A percentile compares a stretch with the other conserved stretches of the same genome.
Evolutionary conservation across 2,888 invertebrate species (phyloP).

Genomic region (Ichneumoninae sp.): DNA sequence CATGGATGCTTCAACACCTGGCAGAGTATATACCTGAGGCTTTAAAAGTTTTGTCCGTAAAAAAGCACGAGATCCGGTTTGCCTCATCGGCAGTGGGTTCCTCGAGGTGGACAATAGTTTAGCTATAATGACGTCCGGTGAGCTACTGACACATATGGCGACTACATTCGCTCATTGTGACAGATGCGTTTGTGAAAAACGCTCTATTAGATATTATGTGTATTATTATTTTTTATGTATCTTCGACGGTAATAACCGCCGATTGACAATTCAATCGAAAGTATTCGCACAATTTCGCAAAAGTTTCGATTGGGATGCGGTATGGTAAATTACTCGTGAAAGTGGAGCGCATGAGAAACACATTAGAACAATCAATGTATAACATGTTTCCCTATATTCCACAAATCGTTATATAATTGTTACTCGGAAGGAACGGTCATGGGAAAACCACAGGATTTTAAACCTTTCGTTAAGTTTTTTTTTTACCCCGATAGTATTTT

Average conservation of each 20-base stretch:
- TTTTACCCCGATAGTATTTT: conserved; percentile 3
- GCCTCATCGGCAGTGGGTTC: conserved; percentile 58
- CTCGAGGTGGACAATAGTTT: conserved; percentile 77
- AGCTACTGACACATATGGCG: conserved; percentile 76
- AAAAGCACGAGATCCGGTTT: conserved; percentile 67
- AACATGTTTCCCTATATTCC: conserved; percentile 17
- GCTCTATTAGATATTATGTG: conserved; percentile 57
- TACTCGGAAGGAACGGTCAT: conserved; percentile 18
- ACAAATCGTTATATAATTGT: conserved; percentile 54
- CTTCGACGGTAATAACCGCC: conserved; percentile 18
- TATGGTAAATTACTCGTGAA: not conserved
- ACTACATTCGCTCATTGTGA: conserved; percentile 76
- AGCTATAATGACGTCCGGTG: conserved; percentile 79
- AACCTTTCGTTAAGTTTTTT: conserved; percentile 32
- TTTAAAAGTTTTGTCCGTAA: conserved; percentile 78
- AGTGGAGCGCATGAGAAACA: not conserved
- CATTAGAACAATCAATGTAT: not conserved
- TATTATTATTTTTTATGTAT: conserved; percentile 57
- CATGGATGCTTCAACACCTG: conserved; percentile 83
- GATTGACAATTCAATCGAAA: not conserved
- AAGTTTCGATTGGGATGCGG: not conserved
- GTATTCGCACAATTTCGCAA: not conserved
- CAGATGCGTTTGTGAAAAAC: conserved; percentile 76
- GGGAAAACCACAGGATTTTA: conserved; percentile 55
- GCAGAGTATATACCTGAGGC: conserved; percentile 74